phyloP scores from a whole-genome alignment of 2,888 invertebrate species.

The Pterobdella sp. region DNA sequence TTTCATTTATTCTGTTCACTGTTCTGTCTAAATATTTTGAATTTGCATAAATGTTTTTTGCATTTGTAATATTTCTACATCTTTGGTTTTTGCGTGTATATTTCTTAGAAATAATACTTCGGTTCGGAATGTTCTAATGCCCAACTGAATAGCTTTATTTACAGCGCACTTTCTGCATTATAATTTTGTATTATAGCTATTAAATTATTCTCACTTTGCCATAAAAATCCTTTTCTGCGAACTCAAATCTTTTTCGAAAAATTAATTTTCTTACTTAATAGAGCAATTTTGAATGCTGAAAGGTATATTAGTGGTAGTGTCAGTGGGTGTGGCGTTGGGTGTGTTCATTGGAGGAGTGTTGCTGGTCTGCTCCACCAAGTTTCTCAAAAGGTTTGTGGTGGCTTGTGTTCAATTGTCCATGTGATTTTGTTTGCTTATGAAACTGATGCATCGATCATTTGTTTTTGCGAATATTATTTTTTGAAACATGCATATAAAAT shows the following conservation, averaged over 20 bases:
- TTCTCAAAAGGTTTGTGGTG: constrained; percentile 32
- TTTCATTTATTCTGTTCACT: no score
- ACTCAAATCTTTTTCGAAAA: background rate
- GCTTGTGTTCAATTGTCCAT: no score
- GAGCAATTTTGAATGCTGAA: constrained; percentile 6
- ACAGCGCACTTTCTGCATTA: background rate
- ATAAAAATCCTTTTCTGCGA: background rate
- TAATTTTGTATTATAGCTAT: constrained; percentile 4
- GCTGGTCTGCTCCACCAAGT: constrained; percentile 32
- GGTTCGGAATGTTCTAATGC: background rate
- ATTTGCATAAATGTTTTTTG: no score
- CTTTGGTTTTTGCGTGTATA: background rate
- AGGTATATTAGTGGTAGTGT: constrained; percentile 35
- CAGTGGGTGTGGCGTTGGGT: constrained; percentile 35
- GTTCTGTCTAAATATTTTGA: no score
- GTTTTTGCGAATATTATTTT: no score
- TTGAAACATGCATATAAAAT: no score
- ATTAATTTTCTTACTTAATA: background rate
- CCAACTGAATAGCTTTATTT: background rate
- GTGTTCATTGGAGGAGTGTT: constrained; percentile 35
- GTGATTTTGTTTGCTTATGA: no score
- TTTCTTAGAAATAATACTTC: background rate
- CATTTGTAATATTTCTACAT: no score
- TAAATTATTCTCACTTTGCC: background rate
- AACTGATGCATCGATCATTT: no score